Evolutionary conservation across 2,113 vertebrate genomes (phyloP).

Genomic region (Poecile atricapillus): DNA sequence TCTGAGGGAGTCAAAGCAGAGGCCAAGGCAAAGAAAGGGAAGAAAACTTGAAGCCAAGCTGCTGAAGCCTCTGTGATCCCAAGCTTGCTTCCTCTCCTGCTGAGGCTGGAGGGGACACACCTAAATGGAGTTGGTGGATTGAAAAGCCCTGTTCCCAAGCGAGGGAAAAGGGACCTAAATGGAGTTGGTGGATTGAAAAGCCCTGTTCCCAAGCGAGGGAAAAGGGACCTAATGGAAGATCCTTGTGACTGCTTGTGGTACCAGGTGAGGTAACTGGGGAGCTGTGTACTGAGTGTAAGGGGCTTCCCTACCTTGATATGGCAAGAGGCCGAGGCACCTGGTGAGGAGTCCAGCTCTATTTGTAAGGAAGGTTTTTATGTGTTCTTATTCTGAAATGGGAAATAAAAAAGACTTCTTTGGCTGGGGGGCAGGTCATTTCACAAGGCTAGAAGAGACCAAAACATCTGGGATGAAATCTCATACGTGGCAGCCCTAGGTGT

Average conservation of each 20-base stretch:
- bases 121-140: neutral
- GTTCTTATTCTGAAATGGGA: neutral
- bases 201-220: too few relatives aligned
- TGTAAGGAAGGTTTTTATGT: neutral
- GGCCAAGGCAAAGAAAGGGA: neutral
- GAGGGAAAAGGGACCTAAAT: too few relatives aligned
- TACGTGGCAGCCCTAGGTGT: neutral
- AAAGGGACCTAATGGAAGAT: neutral
- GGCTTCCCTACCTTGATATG: rapidly evolving
- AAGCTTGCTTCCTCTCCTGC: rapidly evolving
- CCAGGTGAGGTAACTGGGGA: neutral
- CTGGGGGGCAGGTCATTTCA: neutral
- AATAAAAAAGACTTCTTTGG: neutral
- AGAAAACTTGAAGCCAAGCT: neutral
- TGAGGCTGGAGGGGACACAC: neutral
- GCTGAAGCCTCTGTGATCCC: neutral
- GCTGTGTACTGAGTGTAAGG: neutral
- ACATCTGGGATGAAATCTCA: neutral
- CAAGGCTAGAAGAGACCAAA: neutral
- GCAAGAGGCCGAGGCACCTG: neutral
- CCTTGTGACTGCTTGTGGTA: neutral
- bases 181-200: too few relatives aligned
- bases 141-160: neutral
- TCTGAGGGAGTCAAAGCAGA: neutral
- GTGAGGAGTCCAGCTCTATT: neutral